Evolutionary conservation across 1,140 invertebrate genomes (phyloP), one percentile per base, ranked within the genome.

Genomic region (Pectinophora gossypiella): DNA sequence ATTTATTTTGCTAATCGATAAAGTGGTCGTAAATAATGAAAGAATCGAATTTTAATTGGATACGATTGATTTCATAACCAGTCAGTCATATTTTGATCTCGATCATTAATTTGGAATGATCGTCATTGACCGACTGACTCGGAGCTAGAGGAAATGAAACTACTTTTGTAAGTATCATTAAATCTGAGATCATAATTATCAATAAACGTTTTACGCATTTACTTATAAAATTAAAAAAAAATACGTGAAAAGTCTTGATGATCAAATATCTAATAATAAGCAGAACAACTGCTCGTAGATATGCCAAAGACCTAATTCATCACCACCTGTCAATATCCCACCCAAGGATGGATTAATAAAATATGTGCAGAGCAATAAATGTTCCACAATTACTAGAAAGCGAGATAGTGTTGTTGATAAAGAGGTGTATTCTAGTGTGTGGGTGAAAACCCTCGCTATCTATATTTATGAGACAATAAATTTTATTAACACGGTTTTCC

Each of bases 401-500:
- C 19, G 15, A 51, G 52, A 55, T 59, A 47, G 54, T 58, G 27
- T 43, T 27, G 15, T 54, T n/a, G 61, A 64, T 64, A 64, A 64
- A 58, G 23, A 43, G 10, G 47, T 12, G 13, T 18, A 46, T 19
- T 20, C 53, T 48, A 51, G 48, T 47, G 19, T 20, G 19, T 18
- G 42, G 36, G 36, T 40, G 36, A 40, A 40, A 40, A 52, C 50
- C 35, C 27, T 13, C 16, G 40, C 54, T 51, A 55, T 53, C 59
- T 20, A 48, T 54, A 61, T 56, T 61, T 61, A 61, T 61, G 51
- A 53, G 49, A 56, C 32, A 40, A 53, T 57, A 58, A 55, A 62
- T 36, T 55, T 47, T 18, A 56, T 45, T 15, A 55, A 52, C 36
- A 45, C 48, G 13, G 18, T 44, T 57, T 57, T 22, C 22, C 21